Conservation (phyloP, 92 coral and sea anemone genomes). For the Epizoanthus stellaris region DNA sequence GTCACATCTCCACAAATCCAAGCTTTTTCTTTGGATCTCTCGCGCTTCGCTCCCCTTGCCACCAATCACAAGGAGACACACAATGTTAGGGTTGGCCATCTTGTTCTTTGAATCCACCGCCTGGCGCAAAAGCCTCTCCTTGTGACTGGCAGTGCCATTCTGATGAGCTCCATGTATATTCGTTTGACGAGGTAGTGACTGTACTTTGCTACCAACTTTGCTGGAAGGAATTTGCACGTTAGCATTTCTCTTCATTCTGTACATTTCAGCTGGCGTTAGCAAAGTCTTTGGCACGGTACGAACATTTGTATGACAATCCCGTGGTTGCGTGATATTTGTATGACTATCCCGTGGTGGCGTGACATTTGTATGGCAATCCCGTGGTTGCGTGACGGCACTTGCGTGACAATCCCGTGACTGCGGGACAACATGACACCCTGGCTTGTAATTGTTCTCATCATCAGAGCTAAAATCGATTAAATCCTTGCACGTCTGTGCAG, state of each 20-base stretch:
- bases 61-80: constrained; percentile 87
- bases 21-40: constrained; percentile 75
- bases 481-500: background rate
- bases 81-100: constrained; percentile 38
- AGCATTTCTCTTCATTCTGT: constrained; percentile 5
- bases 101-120: background rate
- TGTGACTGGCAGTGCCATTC: background rate
- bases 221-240: background rate
- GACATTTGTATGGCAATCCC: background rate
- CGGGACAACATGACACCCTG: background rate
- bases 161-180: background rate
- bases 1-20: constrained; percentile 96
- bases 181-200: constrained; percentile 36
- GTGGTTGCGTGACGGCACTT: background rate
- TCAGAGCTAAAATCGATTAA: constrained; percentile 42
- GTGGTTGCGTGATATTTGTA: background rate
- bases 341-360: background rate
- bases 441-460: constrained; percentile 1
- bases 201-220: background rate
- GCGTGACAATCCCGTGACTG: background rate
- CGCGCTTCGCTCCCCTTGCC: constrained; percentile 80
- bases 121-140: background rate
- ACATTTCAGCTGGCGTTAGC: constrained; percentile 39
- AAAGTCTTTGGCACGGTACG: background rate
- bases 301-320: background rate